phyloP scores from a whole-genome alignment of 2,797 vertebrate species.

The Sebastes elongatus region DNA sequence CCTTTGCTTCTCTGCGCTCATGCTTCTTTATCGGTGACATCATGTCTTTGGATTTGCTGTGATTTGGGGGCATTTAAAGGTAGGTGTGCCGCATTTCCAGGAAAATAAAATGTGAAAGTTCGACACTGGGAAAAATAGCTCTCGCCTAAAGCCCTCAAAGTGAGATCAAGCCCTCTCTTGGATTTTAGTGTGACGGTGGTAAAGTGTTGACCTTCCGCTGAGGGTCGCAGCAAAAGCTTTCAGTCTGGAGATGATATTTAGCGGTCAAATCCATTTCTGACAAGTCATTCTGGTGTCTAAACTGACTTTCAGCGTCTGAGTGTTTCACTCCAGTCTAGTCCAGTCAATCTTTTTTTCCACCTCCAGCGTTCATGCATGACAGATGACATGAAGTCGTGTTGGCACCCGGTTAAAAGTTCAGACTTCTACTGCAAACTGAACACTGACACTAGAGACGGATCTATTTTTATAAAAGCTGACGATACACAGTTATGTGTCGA shows the following conservation, averaged over 20 bases:
- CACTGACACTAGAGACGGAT: background rate
- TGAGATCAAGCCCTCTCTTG: conserved; percentile 31
- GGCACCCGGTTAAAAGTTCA: conserved; percentile 16
- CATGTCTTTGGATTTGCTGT: conserved; percentile 43
- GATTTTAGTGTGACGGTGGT: conserved; percentile 24
- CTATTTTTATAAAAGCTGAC: conserved; percentile 22
- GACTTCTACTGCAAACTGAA: background rate
- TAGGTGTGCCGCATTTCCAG: conserved; percentile 50
- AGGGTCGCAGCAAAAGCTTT: conserved; percentile 9
- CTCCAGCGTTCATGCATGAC: background rate
- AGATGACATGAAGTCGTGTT: background rate
- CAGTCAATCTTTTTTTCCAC: background rate
- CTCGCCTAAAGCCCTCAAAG: conserved; percentile 12
- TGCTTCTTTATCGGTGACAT: conserved; percentile 40
- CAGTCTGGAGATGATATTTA: conserved; percentile 33
- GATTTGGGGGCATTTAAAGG: conserved; percentile 47
- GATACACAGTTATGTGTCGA: background rate
- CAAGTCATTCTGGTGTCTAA: conserved; percentile 1
- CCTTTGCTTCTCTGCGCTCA: conserved; percentile 45
- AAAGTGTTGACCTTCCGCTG: conserved; percentile 29
- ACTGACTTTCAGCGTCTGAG: background rate
- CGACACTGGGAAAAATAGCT: conserved; percentile 22
- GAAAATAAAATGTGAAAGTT: conserved; percentile 31
- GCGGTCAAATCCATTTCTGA: conserved; percentile 12
- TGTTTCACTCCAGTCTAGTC: background rate